Conservation (phyloP, 2,888 invertebrate species). For the Tryphoninae sp. region DNA sequence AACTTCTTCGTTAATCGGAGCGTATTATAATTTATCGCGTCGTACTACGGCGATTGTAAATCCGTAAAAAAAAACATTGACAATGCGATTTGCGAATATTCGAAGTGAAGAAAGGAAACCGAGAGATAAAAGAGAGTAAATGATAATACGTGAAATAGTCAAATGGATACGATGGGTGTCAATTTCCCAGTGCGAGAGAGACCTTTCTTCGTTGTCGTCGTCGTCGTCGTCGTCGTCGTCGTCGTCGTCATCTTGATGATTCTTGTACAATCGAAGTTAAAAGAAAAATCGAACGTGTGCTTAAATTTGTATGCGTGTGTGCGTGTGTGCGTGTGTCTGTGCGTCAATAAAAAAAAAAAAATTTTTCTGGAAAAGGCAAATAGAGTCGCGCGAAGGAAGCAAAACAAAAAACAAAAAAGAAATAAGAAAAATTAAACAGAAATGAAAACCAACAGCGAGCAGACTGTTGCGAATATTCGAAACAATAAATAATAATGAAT, state of each 20-base stretch:
- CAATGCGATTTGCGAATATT: slow-evolving; percentile 9
- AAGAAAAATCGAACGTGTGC: slow-evolving; percentile 50
- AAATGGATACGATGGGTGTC: slow-evolving; percentile 34
- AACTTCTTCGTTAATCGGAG: neutral
- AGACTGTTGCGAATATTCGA: slow-evolving; percentile 72
- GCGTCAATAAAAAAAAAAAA: slow-evolving; percentile 10
- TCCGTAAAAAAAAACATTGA: neutral
- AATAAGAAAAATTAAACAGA: slow-evolving; percentile 9
- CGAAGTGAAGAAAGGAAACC: slow-evolving; percentile 8
- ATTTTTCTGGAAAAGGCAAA: slow-evolving; percentile 36
- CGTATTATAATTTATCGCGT: neutral
- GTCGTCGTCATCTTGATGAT: slow-evolving; percentile 52
- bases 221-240: slow-evolving; percentile 51
- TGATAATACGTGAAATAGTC: slow-evolving; percentile 12
- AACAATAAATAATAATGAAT: slow-evolving; percentile 69
- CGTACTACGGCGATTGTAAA: slow-evolving; percentile 20
- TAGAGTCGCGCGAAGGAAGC: slow-evolving; percentile 42
- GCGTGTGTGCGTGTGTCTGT: slow-evolving; percentile 28
- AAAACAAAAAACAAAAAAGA: slow-evolving; percentile 62
- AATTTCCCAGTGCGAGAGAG: slow-evolving; percentile 56
- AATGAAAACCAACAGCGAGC: slow-evolving; percentile 50
- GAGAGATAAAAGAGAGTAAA: slow-evolving; percentile 4
- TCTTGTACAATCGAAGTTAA: slow-evolving; percentile 59
- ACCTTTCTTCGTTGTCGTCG: slow-evolving; percentile 55
- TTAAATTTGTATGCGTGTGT: slow-evolving; percentile 17